A percentile compares a stretch with the other conserved stretches of the same genome.
These are phyloP conservation scores for Poeciliopsis occidentalis DNA, from an alignment of 2,113 vertebrate genomes.

Conservation along the genomic window DNA sequence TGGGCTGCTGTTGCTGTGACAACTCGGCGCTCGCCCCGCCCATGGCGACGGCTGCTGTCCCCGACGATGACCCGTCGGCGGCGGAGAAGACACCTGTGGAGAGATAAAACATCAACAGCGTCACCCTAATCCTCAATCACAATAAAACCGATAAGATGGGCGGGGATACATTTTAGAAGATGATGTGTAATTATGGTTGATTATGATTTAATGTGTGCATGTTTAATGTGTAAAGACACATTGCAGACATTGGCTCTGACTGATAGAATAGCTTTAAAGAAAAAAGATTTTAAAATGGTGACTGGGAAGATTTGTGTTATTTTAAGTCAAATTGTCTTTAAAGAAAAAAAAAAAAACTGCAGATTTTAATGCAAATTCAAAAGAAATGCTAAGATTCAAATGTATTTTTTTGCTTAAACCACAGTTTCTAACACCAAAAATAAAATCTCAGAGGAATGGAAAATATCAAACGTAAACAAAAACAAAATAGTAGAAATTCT, in stretches of 20 bases:
- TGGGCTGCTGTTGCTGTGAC: slow-evolving; percentile 71
- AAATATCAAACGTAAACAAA: not conserved
- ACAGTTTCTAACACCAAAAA: not conserved
- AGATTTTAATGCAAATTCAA: not conserved
- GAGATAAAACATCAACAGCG: not conserved
- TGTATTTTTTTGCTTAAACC: not conserved
- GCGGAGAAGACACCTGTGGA: slow-evolving; percentile 72
- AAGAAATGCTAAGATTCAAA: not conserved
- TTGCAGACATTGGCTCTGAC: not conserved
- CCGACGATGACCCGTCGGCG: slow-evolving; percentile 59
- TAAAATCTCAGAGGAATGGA: not conserved
- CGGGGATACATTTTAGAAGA: not conserved
- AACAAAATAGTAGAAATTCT: not conserved
- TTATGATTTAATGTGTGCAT: not conserved
- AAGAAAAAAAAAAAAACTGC: not conserved
- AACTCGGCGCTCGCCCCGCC: slow-evolving; percentile 60
- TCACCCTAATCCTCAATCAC: not conserved
- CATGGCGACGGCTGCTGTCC: slow-evolving; percentile 45
- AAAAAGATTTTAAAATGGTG: not conserved
- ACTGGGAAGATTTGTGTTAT: not conserved
- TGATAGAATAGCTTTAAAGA: not conserved
- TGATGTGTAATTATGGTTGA: not conserved
- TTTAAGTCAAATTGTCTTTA: not conserved
- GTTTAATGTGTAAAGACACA: not conserved
- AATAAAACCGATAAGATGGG: not conserved